Evolutionary conservation across 2,888 invertebrate species (phyloP).

Genomic region (Chrysodeixis includens): DNA sequence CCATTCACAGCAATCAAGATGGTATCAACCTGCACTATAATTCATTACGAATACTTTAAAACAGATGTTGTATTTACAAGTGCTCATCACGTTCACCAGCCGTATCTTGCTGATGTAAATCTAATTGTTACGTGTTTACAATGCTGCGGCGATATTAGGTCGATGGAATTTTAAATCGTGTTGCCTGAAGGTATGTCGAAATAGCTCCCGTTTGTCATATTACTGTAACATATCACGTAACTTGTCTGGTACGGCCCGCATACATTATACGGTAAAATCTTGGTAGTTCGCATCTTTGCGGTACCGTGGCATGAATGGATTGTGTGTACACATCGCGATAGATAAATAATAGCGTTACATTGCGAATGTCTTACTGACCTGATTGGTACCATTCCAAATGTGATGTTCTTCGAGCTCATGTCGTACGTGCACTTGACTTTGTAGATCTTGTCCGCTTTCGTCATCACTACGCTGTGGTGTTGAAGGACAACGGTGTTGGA

Average conservation of each 20-base stretch:
- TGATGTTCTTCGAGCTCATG: conserved; percentile 98
- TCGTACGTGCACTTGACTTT: conserved; percentile 99
- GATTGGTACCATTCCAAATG: conserved; percentile 99
- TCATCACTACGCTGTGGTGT: conserved; percentile 98
- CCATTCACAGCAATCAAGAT: conserved; percentile 63
- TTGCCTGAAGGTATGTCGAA: conserved; percentile 68
- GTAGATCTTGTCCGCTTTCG: conserved; percentile 98
- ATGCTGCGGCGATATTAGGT: conserved; percentile 70
- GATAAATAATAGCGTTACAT: conserved; percentile 51
- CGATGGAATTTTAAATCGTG: conserved; percentile 72
- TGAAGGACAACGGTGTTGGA: conserved; percentile 98
- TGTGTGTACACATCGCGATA: conserved; percentile 53
- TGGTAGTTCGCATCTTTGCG: conserved; percentile 61
- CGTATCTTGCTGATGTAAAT: conserved; percentile 65
- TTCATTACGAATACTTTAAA: conserved; percentile 68
- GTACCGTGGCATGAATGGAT: conserved; percentile 49
- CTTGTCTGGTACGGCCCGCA: conserved; percentile 63
- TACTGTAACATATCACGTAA: conserved; percentile 73
- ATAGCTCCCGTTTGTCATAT: conserved; percentile 67
- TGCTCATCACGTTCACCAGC: conserved; percentile 69
- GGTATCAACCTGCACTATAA: conserved; percentile 54
- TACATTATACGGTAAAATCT: conserved; percentile 68
- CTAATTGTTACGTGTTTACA: conserved; percentile 76
- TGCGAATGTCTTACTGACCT: conserved; percentile 87
- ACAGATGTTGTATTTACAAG: conserved; percentile 64